Conservation (phyloP, 1,140 invertebrate genomes). For the Papilio aristodemus region DNA sequence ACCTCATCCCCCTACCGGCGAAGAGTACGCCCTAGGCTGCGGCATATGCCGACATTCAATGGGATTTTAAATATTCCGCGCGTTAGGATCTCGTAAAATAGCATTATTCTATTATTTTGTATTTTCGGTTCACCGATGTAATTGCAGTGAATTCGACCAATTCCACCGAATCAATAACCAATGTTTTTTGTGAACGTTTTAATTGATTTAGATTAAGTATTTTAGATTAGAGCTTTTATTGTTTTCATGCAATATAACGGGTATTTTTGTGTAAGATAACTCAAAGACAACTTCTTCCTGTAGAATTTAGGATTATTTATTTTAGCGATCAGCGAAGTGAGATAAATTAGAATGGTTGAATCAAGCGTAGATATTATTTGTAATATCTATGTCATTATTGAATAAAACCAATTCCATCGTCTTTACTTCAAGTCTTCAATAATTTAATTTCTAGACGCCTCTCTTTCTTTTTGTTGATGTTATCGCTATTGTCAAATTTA, state of each 20-base stretch:
- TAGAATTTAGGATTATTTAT: background rate
- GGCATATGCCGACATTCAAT: constrained; percentile 98
- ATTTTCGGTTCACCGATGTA: background rate
- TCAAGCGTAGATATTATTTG: background rate
- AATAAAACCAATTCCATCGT: background rate
- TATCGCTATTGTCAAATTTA: background rate
- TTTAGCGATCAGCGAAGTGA: background rate
- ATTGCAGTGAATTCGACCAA: background rate
- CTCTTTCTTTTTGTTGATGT: background rate
- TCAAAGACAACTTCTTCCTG: background rate
- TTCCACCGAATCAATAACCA: background rate
- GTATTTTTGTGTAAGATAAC: background rate
- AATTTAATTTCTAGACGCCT: background rate
- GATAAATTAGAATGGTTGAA: background rate
- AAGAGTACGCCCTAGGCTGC: constrained; percentile 98
- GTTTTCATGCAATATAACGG: background rate
- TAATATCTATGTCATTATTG: background rate
- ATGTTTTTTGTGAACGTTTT: background rate
- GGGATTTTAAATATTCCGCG: constrained; percentile 87
- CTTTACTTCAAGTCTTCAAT: background rate
- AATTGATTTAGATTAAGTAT: background rate
- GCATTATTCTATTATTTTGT: background rate
- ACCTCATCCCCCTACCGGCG: constrained; percentile 97
- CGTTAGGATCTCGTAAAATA: no score
- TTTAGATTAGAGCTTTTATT: background rate